A percentile compares a stretch with the other conserved stretches of the same genome.
Conservation (phyloP, 2,113 vertebrate species). For the Callionymus lyra region DNA sequence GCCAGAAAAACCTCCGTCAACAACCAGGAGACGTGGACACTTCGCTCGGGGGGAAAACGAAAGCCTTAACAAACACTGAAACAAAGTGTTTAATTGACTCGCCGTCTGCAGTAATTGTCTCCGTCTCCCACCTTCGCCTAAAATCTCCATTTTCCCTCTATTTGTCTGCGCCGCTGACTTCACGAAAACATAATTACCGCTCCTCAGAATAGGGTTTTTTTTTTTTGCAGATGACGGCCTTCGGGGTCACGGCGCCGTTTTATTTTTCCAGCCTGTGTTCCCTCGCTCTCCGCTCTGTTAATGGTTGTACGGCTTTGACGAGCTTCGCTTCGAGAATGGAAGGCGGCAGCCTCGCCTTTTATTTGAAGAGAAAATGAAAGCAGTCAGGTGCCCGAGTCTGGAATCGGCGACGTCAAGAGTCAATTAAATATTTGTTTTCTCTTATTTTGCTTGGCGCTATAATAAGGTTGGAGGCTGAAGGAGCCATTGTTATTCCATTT, state of each 20-base stretch:
- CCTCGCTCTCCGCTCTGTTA: constrained; percentile 14
- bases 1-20: constrained; percentile 23
- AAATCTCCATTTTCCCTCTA: constrained; percentile 7
- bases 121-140: constrained; percentile 25
- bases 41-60: constrained; percentile 14
- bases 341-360: constrained; percentile 12
- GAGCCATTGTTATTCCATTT: constrained; percentile 13
- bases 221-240: too few relatives aligned
- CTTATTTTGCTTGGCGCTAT: constrained; percentile 7
- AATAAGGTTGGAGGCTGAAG: constrained; percentile 36
- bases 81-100: constrained; percentile 20
- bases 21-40: background rate
- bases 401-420: constrained; percentile 31
- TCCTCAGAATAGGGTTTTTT: constrained; percentile 30
- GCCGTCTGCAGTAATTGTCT: constrained; percentile 33
- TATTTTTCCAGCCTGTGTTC: background rate
- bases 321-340: constrained; percentile 37
- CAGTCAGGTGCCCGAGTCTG: constrained; percentile 27
- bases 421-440: constrained; percentile 29
- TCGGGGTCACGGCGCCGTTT: too few relatives aligned
- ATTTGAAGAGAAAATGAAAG: constrained; percentile 25
- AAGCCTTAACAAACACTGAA: constrained; percentile 14
- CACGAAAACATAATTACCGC: constrained; percentile 39
- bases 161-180: constrained; percentile 11
- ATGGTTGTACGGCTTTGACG: constrained; percentile 29